These are phyloP conservation scores for Triplophysa tibetana DNA, from an alignment of 2,113 vertebrate species.

Conservation along the genomic window DNA sequence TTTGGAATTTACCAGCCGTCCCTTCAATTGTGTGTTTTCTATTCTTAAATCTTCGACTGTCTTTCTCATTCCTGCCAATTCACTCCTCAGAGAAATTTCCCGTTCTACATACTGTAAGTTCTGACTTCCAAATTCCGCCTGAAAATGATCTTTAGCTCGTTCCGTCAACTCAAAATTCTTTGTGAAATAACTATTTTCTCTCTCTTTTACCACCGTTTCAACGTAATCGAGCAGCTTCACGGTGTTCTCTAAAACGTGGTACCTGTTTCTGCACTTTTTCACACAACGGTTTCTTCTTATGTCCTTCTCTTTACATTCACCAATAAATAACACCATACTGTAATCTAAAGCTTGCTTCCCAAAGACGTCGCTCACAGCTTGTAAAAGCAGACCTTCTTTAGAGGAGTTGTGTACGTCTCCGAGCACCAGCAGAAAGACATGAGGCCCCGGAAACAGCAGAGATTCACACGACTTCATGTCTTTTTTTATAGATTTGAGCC, in stretches of 20 bases:
- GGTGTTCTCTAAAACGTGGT: neutral
- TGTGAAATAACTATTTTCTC: neutral
- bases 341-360: neutral
- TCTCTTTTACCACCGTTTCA: neutral
- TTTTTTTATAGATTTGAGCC: neutral
- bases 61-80: too few species aligned
- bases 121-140: neutral
- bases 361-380: neutral
- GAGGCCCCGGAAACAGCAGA: neutral
- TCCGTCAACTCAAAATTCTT: neutral
- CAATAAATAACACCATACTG: neutral
- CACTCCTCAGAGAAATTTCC: too few species aligned
- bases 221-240: neutral
- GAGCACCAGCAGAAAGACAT: conserved; percentile 4
- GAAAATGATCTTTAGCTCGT: neutral
- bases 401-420: neutral
- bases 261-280: neutral
- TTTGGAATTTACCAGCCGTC: too few species aligned
- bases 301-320: neutral
- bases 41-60: too few species aligned
- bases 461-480: neutral
- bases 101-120: too few species aligned
- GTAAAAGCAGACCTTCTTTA: neutral
- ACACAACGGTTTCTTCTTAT: neutral
- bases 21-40: too few species aligned